Percentiles rank a stretch among this genome's conserved stretches.
These are phyloP conservation scores for Clanis bilineata DNA, from an alignment of 2,888 invertebrate species.

Conservation along the genomic window DNA sequence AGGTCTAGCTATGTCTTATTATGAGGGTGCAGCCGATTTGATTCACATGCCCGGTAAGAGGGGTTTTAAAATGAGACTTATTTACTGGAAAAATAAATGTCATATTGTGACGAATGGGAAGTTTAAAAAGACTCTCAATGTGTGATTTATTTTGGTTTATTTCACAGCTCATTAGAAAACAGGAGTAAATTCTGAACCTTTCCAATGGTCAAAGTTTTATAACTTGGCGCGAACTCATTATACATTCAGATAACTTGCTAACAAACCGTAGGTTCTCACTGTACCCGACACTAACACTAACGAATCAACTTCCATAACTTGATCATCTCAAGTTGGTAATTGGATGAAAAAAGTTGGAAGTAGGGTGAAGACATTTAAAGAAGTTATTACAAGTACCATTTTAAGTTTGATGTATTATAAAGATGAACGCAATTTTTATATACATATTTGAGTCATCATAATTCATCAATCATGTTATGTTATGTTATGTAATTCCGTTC, in stretches of 20 bases:
- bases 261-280: slow-evolving; percentile 47
- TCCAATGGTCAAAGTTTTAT: slow-evolving; percentile 43
- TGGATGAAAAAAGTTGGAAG: slow-evolving; percentile 24
- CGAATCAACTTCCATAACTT: slow-evolving; percentile 56
- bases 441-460: no score
- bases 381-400: slow-evolving; percentile 12
- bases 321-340: slow-evolving; percentile 31
- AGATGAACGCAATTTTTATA: no score
- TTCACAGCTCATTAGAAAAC: neutral
- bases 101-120: no score
- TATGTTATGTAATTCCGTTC: no score
- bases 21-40: no score
- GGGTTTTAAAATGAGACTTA: no score
- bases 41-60: no score
- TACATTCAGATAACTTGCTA: slow-evolving; percentile 57
- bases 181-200: slow-evolving; percentile 30
- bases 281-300: slow-evolving; percentile 41
- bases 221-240: slow-evolving; percentile 51
- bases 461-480: no score
- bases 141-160: neutral
- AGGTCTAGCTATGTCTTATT: no score
- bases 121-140: no score
- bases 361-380: slow-evolving; percentile 18
- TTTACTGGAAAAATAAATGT: no score
- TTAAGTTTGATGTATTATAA: neutral